Conservation (phyloP, 2,888 invertebrate genomes). For the Rhimphoctona megacephalus region DNA sequence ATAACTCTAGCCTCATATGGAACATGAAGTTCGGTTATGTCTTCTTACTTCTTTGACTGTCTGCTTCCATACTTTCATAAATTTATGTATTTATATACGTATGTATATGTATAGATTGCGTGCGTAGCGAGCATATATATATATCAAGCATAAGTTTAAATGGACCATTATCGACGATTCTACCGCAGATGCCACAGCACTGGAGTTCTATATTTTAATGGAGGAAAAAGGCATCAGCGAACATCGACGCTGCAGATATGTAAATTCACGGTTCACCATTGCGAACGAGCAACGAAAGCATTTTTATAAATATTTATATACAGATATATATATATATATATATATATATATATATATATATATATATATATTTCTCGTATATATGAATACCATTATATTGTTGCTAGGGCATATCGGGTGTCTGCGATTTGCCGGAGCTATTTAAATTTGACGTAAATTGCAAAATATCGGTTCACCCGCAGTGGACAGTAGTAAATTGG, state of each 20-base stretch:
- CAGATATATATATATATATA: neutral
- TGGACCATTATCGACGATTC: conserved; percentile 55
- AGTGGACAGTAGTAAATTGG: conserved; percentile 64
- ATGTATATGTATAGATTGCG: neutral
- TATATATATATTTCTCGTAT: conserved; percentile 14
- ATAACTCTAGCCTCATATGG: neutral
- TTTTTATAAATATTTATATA: conserved; percentile 40
- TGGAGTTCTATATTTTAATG: conserved; percentile 29
- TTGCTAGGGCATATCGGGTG: conserved; percentile 35
- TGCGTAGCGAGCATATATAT: conserved; percentile 30
- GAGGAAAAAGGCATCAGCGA: conserved; percentile 52
- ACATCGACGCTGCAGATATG: conserved; percentile 60
- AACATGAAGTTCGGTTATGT: conserved; percentile 10
- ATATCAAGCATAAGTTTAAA: conserved; percentile 48
- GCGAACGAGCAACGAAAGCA: conserved; percentile 52
- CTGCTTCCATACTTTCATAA: neutral
- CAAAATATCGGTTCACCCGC: conserved; percentile 64
- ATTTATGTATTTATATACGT: neutral
- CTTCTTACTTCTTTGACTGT: conserved; percentile 10
- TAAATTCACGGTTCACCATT: conserved; percentile 50
- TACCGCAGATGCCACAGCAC: conserved; percentile 38
- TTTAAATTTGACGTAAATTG: conserved; percentile 66
- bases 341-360: too few species aligned
- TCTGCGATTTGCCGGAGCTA: conserved; percentile 60
- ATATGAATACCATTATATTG: conserved; percentile 33